Evolutionary conservation across 2,797 vertebrate species (phyloP), one percentile per base, ranked within the genome.

Genomic region (Orestias chungarensis): DNA sequence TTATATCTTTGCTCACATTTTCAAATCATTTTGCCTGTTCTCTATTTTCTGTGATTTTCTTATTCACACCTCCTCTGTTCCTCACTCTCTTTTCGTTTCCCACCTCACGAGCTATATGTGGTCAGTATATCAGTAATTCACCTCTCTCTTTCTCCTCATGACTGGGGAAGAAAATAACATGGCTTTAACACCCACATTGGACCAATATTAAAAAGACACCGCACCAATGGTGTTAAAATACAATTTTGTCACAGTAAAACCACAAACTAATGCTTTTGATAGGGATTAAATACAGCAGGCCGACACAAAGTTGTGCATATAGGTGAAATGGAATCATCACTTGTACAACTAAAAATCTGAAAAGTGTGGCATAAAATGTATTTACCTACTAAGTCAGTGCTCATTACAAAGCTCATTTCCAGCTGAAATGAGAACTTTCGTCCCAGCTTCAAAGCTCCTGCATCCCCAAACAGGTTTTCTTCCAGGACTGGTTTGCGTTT

Each of bases 51-150:
- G 66, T 42, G 12, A 68, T 65, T 61, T 66, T 73, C 70, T 70
- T 67, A 75, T 76, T 68, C n/a, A 43, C 49, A 64, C 66, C 68
- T 73, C 49, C 61, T 4, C 3, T 40, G 1, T 57, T 40, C 33
- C 50, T 42, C 69, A 44, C 49, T 46, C 44, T 23, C 59, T 71
- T 66, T 42, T 44, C 9, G 47, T 66, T 40, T 73, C 75, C 64
- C 38, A 50, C 54, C 64, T 71, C 52, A 68, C 43, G 46, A 65
- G 35, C 75, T 12, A 59, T 43, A 71, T 62, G 73, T 49, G 47
- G 71, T 52, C 64, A 81, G 81, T 82, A 84, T 72, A 80, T 91
- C 82, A 83, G 80, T 90, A 86, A 90, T 93, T 83, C 91, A 80
- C 78, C 70, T 73, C 74, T 71, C 79, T 50, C 74, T 68, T 77